Base-by-base conservation (phyloP, 1,140 invertebrate genomes). In the Heliconius himera region DNA sequence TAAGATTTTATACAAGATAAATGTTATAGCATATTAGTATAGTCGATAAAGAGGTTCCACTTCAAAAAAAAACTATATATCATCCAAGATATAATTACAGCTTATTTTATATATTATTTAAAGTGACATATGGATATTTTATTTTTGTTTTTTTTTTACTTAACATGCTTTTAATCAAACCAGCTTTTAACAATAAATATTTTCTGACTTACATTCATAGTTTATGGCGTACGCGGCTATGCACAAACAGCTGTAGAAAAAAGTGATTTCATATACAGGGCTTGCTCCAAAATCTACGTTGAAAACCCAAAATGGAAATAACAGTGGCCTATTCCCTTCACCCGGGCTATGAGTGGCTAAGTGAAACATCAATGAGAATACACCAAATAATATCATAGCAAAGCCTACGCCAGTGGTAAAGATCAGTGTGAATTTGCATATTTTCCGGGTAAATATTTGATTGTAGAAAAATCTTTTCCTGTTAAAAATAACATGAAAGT, bases 231-330 rank as follows among this genome's bases (percentile, higher is more conserved):
- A 88, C 20, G 83, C 77, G 29, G 82, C 22, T 41, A 85, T 76
- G 60, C 82, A 82, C 13, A 87, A 29, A 73, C 88, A 89, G 1
- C 85, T 79, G 78, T 84, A 90, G 13, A 83, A 73, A 72, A 90
- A 89, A 4, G 84, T 84, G 22, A 88, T 78, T 82, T 93, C 91
- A 74, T 88, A 93, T 13, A 74, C 72, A 51, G 91, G 91, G 8
- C 60, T 66, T 26, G 60, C 60, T 66, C 80, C 77, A 66, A 90
- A 88, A 76, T 93, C 87, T 0, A 84, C 66, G 11, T 85, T 79
- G 26, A 82, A 83, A 6, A 80, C 79, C 90, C 90, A 91, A 29
- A 91, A 87, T 5, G 90, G 90, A 51, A 91, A 91, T 3, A 90
- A 72, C 22, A 93, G 70, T 6, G 89, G 88, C 38, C 89, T 82